phyloP scores from a whole-genome alignment of 2,888 invertebrate species.

The Colostygia pectinataria region DNA sequence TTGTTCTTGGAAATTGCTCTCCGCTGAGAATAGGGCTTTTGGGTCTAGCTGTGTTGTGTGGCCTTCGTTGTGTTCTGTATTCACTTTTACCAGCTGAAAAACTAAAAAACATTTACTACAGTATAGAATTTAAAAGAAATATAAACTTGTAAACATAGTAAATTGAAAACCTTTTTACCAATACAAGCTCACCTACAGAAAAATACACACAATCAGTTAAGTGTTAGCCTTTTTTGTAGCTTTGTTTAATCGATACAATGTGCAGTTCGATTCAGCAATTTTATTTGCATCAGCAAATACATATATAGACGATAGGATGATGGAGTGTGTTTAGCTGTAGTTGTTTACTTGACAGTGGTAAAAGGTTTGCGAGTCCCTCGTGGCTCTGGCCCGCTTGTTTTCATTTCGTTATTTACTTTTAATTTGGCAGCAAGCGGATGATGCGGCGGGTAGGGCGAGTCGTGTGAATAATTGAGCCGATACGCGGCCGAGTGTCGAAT shows the following conservation, averaged over 20 bases:
- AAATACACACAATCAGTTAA: slow-evolving; percentile 33
- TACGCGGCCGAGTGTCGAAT: slow-evolving; percentile 55
- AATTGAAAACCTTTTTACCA: slow-evolving; percentile 14
- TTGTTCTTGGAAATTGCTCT: slow-evolving; percentile 80
- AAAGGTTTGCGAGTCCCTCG: slow-evolving; percentile 81
- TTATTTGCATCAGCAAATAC: slow-evolving; percentile 71
- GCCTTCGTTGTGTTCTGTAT: slow-evolving; percentile 55
- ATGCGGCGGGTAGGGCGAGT: slow-evolving; percentile 67
- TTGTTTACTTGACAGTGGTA: slow-evolving; percentile 79
- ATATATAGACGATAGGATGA: slow-evolving; percentile 76
- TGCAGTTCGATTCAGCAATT: slow-evolving; percentile 58
- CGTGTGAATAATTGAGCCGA: slow-evolving; percentile 78
- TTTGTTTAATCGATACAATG: slow-evolving; percentile 38
- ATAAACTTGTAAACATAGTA: background rate
- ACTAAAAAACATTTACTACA: slow-evolving; percentile 27
- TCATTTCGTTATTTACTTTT: slow-evolving; percentile 83
- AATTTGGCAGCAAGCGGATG: slow-evolving; percentile 82
- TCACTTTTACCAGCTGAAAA: slow-evolving; percentile 38
- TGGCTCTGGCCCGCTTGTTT: slow-evolving; percentile 73
- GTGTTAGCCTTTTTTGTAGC: slow-evolving; percentile 36
- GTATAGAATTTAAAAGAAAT: slow-evolving; percentile 10
- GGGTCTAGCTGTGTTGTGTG: slow-evolving; percentile 58
- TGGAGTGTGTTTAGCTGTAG: slow-evolving; percentile 77
- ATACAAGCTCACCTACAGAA: slow-evolving; percentile 11
- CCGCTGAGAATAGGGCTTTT: slow-evolving; percentile 69